Conservation (phyloP, 2,888 invertebrate genomes). For the Ecliptopera silaceata region DNA sequence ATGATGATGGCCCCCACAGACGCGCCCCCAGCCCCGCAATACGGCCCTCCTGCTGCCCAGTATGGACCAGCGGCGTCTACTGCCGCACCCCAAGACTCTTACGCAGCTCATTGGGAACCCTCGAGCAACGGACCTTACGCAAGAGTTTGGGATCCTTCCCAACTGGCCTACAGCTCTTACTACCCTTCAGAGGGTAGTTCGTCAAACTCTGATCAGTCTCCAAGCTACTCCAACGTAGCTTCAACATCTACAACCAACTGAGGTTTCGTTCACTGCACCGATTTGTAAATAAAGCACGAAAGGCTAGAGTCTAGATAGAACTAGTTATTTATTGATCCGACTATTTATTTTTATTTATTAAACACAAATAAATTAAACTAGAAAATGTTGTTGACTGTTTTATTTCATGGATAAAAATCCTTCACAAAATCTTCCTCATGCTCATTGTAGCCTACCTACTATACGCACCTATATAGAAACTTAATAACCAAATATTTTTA, state of each 20-base stretch:
- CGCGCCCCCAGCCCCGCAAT: slow-evolving; percentile 84
- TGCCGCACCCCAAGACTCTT: slow-evolving; percentile 86
- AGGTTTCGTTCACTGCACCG: slow-evolving; percentile 54
- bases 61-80: slow-evolving; percentile 77
- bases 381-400: slow-evolving; percentile 52
- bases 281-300: slow-evolving; percentile 66
- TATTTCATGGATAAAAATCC: not conserved
- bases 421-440: too few species aligned
- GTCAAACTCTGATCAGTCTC: slow-evolving; percentile 81
- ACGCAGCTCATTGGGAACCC: slow-evolving; percentile 87
- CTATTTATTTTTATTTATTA: slow-evolving; percentile 79
- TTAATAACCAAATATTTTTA: too few species aligned
- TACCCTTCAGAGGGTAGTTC: slow-evolving; percentile 85
- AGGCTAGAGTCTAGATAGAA: slow-evolving; percentile 68
- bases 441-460: too few species aligned
- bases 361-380: slow-evolving; percentile 64
- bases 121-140: slow-evolving; percentile 90
- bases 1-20: slow-evolving; percentile 87
- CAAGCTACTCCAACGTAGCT: slow-evolving; percentile 75
- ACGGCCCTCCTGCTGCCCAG: slow-evolving; percentile 87
- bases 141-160: slow-evolving; percentile 89
- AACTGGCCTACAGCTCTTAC: slow-evolving; percentile 88
- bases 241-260: slow-evolving; percentile 60
- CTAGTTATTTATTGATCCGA: slow-evolving; percentile 69
- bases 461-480: too few species aligned